These are phyloP conservation scores for Gopherus evgoodei DNA, from an alignment of 2,113 vertebrate species.

Conservation along the genomic window DNA sequence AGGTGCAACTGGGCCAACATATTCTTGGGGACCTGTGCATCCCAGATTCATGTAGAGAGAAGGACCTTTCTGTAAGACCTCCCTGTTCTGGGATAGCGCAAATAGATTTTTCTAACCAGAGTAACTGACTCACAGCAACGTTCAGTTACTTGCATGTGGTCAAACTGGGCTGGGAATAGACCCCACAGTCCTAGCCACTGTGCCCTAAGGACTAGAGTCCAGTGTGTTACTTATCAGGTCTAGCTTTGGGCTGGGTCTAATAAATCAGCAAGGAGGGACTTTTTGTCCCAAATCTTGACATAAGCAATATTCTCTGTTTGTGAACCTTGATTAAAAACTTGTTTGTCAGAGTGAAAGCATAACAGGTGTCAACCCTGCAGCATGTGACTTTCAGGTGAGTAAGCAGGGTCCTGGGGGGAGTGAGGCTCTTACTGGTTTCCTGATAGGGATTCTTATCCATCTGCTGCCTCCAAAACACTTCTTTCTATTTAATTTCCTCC, in stretches of 20 bases:
- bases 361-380: fast-evolving
- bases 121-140: not conserved
- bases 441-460: fast-evolving
- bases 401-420: not conserved
- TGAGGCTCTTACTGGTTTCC: no score
- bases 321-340: fast-evolving
- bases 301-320: fast-evolving
- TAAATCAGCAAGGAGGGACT: not conserved
- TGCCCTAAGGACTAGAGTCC: not conserved
- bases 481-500: fast-evolving
- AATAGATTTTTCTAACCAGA: not conserved
- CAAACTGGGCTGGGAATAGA: not conserved
- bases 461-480: fast-evolving
- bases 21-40: fast-evolving
- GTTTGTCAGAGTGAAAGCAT: fast-evolving
- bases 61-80: not conserved
- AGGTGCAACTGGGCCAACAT: not conserved
- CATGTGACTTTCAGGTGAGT: not conserved
- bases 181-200: not conserved
- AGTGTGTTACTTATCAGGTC: not conserved
- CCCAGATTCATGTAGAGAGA: not conserved
- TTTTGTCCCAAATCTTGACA: fast-evolving
- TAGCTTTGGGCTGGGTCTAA: not conserved
- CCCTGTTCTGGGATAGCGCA: not conserved
- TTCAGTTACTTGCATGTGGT: fast-evolving